Evolutionary conservation across 2,797 vertebrate genomes (phyloP).

Genomic region (Chrosomus eos): DNA sequence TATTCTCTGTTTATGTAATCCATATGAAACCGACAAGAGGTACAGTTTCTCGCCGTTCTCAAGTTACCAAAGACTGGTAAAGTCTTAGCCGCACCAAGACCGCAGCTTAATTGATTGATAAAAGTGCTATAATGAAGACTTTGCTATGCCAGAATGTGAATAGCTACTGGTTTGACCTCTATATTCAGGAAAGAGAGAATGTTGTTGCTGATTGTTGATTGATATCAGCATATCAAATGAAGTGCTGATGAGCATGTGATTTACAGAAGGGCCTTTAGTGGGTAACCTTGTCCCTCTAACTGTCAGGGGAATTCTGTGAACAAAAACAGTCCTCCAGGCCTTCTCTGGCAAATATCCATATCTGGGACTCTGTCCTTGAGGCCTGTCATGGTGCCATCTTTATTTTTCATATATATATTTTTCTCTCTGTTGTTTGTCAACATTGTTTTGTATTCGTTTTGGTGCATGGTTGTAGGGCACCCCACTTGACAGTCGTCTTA

Average conservation of each 20-base stretch:
- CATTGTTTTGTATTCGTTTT: slow-evolving; percentile 48
- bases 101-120: neutral
- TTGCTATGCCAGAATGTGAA: neutral
- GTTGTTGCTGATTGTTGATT: neutral
- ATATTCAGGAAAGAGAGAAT: neutral
- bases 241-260: slow-evolving; percentile 15
- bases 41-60: too few species aligned
- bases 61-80: too few species aligned
- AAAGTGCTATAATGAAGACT: neutral
- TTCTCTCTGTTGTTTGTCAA: slow-evolving; percentile 36
- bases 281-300: slow-evolving; percentile 26
- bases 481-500: slow-evolving; percentile 67
- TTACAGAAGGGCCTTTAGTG: slow-evolving; percentile 26
- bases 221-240: slow-evolving; percentile 33
- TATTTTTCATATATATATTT: neutral
- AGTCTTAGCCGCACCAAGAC: too few species aligned
- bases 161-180: neutral
- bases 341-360: neutral
- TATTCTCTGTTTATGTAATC: too few species aligned
- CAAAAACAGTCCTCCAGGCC: slow-evolving; percentile 19
- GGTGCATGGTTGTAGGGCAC: slow-evolving; percentile 40
- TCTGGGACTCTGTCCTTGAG: slow-evolving; percentile 47
- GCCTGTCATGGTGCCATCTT: slow-evolving; percentile 57
- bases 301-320: slow-evolving; percentile 22
- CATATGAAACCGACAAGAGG: too few species aligned